Percentiles rank a stretch among this genome's conserved stretches.
Evolutionary conservation across 1,140 invertebrate genomes (phyloP).

Genomic region (Pogonognathellus flavescens): DNA sequence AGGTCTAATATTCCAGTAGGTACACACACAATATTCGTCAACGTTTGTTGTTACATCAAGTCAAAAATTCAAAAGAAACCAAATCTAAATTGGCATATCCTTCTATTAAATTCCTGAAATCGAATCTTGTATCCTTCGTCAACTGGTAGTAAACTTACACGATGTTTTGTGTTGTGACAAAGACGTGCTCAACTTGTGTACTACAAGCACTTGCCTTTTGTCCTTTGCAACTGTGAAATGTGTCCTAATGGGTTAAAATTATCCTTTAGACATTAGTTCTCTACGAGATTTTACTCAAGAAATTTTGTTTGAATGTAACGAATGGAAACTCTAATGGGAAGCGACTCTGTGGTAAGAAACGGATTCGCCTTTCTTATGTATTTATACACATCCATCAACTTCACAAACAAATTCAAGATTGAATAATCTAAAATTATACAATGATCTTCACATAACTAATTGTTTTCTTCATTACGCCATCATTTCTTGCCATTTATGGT

Average conservation of each 20-base stretch:
- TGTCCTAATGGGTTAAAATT: constrained; percentile 32
- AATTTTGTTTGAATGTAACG: constrained; percentile 38
- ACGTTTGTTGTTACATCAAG: neutral
- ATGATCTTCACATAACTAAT: neutral
- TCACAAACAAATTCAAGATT: neutral
- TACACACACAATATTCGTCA: constrained; percentile 11
- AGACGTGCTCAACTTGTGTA: constrained; percentile 28
- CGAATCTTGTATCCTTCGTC: neutral
- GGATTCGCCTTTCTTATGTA: constrained; percentile 1
- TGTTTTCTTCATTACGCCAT: neutral
- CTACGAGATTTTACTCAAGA: constrained; percentile 10
- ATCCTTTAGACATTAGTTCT: constrained; percentile 9
- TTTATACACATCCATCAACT: neutral
- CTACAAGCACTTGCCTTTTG: constrained; percentile 37
- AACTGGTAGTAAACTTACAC: constrained; percentile 28
- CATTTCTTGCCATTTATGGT: neutral
- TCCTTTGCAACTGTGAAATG: constrained; percentile 6
- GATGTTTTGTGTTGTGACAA: constrained; percentile 19
- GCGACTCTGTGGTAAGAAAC: constrained; percentile 48
- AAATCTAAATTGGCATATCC: constrained; percentile 29
- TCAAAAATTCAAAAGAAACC: constrained; percentile 1
- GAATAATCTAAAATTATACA: neutral
- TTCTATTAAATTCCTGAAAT: constrained; percentile 22
- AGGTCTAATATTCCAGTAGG: constrained; percentile 11
- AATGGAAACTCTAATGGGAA: constrained; percentile 52